Percentiles rank a stretch among this genome's conserved stretches.
These are phyloP conservation scores for Latrodectus elegans DNA, from an alignment of 2,888 invertebrate species.

Conservation along the genomic window DNA sequence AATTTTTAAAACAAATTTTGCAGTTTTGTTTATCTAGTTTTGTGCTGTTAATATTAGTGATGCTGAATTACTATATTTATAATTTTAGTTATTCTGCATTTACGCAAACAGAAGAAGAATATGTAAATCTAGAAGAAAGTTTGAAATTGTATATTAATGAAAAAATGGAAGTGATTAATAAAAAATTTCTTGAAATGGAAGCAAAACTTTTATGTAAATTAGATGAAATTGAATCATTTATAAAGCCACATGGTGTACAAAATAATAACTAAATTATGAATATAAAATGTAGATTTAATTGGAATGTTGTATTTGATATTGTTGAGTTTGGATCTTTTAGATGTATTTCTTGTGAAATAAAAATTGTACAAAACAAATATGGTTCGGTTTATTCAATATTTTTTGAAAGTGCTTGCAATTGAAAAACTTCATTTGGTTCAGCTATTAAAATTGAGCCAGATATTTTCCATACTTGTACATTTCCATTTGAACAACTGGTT, in stretches of 20 bases:
- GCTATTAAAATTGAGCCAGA: conserved; percentile 23
- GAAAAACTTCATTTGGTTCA: conserved; percentile 26
- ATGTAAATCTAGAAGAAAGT: conserved; percentile 41
- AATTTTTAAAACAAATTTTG: neutral
- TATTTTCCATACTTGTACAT: conserved; percentile 55
- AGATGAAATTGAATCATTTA: conserved; percentile 67
- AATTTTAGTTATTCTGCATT: conserved; percentile 10
- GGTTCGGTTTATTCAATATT: conserved; percentile 24
- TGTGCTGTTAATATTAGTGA: neutral
- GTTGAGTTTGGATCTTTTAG: neutral
- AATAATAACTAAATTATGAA: conserved; percentile 6
- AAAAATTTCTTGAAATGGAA: conserved; percentile 64
- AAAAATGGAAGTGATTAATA: conserved; percentile 41
- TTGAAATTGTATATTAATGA: conserved; percentile 43
- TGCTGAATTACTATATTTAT: no score
- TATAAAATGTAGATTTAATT: conserved; percentile 6
- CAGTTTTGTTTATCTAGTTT: neutral
- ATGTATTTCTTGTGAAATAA: conserved; percentile 12
- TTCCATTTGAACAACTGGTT: conserved; percentile 53
- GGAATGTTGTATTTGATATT: conserved; percentile 17
- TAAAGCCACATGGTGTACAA: conserved; percentile 63
- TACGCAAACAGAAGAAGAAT: conserved; percentile 57
- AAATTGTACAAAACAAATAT: neutral
- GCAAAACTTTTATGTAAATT: conserved; percentile 63
- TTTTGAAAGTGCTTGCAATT: conserved; percentile 48